phyloP scores from a whole-genome alignment of 2,113 vertebrate species.

The Oxyruncus cristatus region DNA sequence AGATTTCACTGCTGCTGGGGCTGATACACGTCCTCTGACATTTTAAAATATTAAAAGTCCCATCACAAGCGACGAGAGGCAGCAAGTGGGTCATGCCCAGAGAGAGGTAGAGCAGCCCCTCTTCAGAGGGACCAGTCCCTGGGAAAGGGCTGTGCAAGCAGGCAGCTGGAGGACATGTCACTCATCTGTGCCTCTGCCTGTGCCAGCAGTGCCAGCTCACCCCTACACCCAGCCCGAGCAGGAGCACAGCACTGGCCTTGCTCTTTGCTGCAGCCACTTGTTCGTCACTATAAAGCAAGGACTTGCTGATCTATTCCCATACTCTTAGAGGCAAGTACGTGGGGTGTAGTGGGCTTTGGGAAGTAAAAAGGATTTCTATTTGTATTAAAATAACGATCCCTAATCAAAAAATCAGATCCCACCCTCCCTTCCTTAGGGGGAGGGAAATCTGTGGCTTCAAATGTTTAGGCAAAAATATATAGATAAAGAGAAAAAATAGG shows the following conservation, averaged over 20 bases:
- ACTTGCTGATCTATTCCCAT: background rate
- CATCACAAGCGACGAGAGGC: background rate
- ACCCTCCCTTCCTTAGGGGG: background rate
- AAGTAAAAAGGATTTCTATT: background rate
- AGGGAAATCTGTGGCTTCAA: background rate
- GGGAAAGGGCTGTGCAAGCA: background rate
- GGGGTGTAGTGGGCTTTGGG: background rate
- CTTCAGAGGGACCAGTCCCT: background rate
- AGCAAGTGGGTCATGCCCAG: background rate
- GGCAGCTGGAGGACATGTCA: background rate
- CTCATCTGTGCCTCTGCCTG: rapidly evolving
- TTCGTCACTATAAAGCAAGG: background rate
- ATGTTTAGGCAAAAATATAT: background rate
- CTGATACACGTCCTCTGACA: background rate
- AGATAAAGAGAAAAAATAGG: background rate
- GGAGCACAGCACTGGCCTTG: background rate
- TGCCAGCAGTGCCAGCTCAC: background rate
- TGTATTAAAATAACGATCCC: background rate
- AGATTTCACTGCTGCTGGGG: background rate
- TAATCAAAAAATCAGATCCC: background rate
- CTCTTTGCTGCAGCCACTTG: background rate
- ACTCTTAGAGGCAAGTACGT: background rate
- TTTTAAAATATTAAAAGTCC: background rate
- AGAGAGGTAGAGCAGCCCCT: background rate
- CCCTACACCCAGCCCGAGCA: background rate